Evolutionary conservation across 1,140 invertebrate species (phyloP).

Genomic region (Melipona quadrifasciata): DNA sequence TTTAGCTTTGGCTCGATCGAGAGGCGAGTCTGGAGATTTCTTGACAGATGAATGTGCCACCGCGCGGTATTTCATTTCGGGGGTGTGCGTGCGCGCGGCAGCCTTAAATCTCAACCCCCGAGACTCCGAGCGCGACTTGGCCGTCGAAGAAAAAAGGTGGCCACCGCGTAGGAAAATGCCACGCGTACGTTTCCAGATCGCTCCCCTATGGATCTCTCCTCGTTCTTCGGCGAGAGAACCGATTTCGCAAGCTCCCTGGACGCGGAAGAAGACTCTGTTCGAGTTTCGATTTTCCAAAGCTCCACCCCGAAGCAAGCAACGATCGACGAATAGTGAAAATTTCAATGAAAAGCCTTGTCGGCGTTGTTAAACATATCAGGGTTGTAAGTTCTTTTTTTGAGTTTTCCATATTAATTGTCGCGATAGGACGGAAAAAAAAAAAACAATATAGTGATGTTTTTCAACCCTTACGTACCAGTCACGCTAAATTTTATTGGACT

Average conservation of each 20-base stretch:
- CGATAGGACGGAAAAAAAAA: too few relatives aligned
- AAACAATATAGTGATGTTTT: too few relatives aligned
- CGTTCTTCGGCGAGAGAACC: background rate
- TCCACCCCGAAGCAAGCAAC: background rate
- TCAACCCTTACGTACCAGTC: too few relatives aligned
- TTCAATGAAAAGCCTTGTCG: background rate
- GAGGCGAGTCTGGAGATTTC: background rate
- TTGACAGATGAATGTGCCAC: conserved; percentile 22
- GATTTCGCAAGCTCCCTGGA: background rate
- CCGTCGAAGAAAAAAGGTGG: background rate
- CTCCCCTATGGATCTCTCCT: background rate
- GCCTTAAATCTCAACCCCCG: conserved; percentile 3
- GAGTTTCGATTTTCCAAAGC: background rate
- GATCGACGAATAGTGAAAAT: conserved; percentile 20
- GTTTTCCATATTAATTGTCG: too few relatives aligned
- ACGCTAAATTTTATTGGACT: too few relatives aligned
- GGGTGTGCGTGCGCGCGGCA: background rate
- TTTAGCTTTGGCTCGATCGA: background rate
- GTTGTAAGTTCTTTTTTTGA: too few relatives aligned
- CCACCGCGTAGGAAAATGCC: conserved; percentile 25
- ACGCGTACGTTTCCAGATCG: conserved; percentile 19
- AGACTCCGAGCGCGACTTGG: background rate
- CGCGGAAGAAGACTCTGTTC: background rate
- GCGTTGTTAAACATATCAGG: too few relatives aligned
- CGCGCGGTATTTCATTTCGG: background rate